Base-by-base conservation (phyloP, 2,113 vertebrate genomes). In the Trichechus manatus region DNA sequence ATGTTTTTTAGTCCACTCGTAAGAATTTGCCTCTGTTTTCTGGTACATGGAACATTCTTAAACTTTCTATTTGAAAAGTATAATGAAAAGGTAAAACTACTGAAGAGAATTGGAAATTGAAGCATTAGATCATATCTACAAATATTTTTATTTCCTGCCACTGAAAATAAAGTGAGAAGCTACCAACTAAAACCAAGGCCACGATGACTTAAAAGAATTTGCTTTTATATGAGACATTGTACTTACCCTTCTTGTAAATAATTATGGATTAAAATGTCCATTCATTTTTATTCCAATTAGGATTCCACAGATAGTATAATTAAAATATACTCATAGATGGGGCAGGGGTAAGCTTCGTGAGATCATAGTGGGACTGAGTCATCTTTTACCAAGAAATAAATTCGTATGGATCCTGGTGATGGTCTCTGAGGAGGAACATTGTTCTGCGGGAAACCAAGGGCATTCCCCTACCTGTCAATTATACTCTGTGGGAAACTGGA, bases 21-120 rank as follows among this genome's bases (percentile, higher is more conserved):
- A 77, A 96, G 53, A 88, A 59, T 87, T 75, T 44, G 25, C 70
- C 17, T 83, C 75, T 70, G 77, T 91, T 94, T 89, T 83, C 81
- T 70, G 61, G 5, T 61, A 63, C 20, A 15, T 82, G 23, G 33
- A 83, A 9, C 33, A 63, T 42, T 39, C n/a, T 94, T 78, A 68
- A 79, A 59, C 44, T 74, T 56, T 59, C n/a, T 66, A 68, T n/a
- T 61, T 6, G 61, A 61, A 23, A 93, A 78, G 61, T 47, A 50
- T 68, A 82, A 79, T 33, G 27, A 91, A 91, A 86, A 83, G 75
- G 15, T 94, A 72, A 92, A 89, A 92, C 9, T 25, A 89, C 29
- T 92, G 5, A 94, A 87, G 25, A 84, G 72, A 97, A 47, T 44
- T 94, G 68, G 64, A 89, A 95, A 94, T 50, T 53, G 22, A 95